Evolutionary conservation across 2,888 invertebrate species (phyloP).

Genomic region (Lepidochrysops patricia): DNA sequence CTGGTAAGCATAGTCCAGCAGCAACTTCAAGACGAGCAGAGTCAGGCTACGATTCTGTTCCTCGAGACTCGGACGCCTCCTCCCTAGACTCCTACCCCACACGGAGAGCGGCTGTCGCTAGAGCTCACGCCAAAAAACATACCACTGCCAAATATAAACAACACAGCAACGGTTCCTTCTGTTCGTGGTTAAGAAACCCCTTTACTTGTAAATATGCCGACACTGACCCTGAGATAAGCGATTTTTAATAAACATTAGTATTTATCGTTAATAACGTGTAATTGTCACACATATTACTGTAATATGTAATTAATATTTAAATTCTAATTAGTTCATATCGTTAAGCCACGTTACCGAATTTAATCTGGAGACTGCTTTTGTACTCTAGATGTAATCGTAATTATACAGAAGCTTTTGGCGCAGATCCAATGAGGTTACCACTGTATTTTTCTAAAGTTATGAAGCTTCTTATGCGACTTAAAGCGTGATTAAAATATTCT

Average conservation of each 20-base stretch:
- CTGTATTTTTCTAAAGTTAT: conserved; percentile 68
- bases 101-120: conserved; percentile 60
- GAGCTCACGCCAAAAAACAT: conserved; percentile 70
- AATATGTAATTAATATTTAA: conserved; percentile 31
- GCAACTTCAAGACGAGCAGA: conserved; percentile 87
- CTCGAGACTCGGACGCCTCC: conserved; percentile 90
- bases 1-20: conserved; percentile 86
- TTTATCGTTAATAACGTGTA: conserved; percentile 22
- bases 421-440: conserved; percentile 57
- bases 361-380: conserved; percentile 76
- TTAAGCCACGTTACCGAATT: conserved; percentile 75
- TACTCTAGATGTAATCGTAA: conserved; percentile 63
- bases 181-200: conserved; percentile 84
- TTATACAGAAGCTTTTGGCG: conserved; percentile 63
- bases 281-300: conserved; percentile 25
- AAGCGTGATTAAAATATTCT: conserved; percentile 33
- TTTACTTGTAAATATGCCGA: conserved; percentile 86
- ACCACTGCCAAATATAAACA: conserved; percentile 79
- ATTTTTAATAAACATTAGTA: conserved; percentile 55
- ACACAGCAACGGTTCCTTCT: conserved; percentile 81
- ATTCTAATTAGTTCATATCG: conserved; percentile 53
- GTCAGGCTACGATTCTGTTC: conserved; percentile 93
- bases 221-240: conserved; percentile 79
- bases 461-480: conserved; percentile 47
- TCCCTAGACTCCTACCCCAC: conserved; percentile 83